Conservation (phyloP, 1,140 invertebrate species). For the Drusus annulatus region DNA sequence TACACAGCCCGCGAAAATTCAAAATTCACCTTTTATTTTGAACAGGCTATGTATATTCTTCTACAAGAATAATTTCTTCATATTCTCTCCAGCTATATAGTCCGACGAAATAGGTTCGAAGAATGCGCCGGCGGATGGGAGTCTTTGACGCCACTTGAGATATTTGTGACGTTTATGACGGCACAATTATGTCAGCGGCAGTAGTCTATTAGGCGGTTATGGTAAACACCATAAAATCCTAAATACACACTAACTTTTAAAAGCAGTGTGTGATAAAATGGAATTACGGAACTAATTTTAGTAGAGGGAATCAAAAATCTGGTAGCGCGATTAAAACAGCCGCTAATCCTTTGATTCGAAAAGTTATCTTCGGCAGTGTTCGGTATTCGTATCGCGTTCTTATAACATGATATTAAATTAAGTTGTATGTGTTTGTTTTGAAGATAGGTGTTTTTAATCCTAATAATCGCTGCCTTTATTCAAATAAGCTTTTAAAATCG, state of each 20-base stretch:
- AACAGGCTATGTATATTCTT: too few species aligned
- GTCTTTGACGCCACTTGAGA: constrained; percentile 18
- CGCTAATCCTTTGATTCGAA: neutral
- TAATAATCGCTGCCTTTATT: too few species aligned
- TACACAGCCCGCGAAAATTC: too few species aligned
- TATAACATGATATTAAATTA: neutral
- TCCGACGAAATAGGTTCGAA: neutral
- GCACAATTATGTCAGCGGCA: constrained; percentile 14
- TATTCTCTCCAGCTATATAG: too few species aligned
- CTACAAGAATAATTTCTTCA: too few species aligned
- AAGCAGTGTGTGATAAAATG: neutral
- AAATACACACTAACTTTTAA: constrained; percentile 6
- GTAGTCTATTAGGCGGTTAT: constrained; percentile 8
- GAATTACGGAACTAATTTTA: neutral
- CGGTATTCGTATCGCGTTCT: neutral
- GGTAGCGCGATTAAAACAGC: neutral
- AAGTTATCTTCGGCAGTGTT: neutral
- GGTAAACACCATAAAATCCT: constrained; percentile 16
- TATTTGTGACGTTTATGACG: constrained; percentile 11
- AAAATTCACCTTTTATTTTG: too few species aligned
- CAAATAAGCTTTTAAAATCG: too few species aligned
- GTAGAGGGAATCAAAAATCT: neutral
- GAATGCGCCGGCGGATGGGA: neutral
- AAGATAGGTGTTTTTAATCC: neutral
- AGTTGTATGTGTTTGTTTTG: neutral